phyloP scores from a whole-genome alignment of 2,113 vertebrate genomes.

The Ammospiza nelsoni region DNA sequence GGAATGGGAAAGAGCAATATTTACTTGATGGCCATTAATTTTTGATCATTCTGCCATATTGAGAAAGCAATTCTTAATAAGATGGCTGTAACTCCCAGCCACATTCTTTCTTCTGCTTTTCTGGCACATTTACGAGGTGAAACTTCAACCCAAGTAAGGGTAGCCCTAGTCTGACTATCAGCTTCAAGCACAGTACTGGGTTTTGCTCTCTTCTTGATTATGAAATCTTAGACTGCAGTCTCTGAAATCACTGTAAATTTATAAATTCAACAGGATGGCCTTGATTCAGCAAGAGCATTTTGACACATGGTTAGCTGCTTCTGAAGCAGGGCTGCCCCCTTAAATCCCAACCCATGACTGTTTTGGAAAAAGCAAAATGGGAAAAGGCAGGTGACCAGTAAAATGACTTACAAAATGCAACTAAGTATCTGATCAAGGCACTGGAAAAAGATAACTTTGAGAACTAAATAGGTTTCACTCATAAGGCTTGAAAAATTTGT shows the following conservation, averaged over 20 bases:
- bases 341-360: not conserved
- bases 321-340: not conserved
- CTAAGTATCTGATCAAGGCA: not conserved
- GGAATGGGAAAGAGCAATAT: not conserved
- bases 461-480: not conserved
- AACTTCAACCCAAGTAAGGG: not conserved
- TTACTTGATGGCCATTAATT: not conserved
- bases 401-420: not conserved
- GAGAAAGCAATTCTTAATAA: not conserved
- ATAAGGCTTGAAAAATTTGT: not conserved
- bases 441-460: not conserved
- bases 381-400: not conserved
- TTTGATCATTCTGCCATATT: not conserved
- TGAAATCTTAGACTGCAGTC: not conserved
- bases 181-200: not conserved
- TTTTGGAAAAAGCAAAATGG: not conserved
- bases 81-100: not conserved
- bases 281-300: conserved; percentile 52
- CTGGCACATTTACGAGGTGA: not conserved
- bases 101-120: not conserved
- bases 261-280: conserved; percentile 37
- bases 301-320: not conserved
- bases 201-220: not conserved
- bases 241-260: conserved; percentile 15
- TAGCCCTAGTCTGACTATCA: not conserved